These are phyloP conservation scores for Carpatolechia fugitivella DNA, from an alignment of 2,888 invertebrate species.

Conservation along the genomic window DNA sequence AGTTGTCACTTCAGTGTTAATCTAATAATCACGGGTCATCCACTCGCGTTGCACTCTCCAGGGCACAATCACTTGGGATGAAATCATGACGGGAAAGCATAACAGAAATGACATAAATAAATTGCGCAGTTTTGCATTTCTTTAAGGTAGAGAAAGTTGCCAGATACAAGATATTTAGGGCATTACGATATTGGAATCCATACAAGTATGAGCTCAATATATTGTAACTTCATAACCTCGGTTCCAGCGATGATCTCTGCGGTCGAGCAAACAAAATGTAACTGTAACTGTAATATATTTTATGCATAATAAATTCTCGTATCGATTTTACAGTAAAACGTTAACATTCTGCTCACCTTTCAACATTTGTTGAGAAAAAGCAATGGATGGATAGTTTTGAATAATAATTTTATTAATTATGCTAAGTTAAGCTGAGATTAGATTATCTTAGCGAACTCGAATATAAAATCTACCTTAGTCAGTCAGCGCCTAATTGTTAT, in stretches of 20 bases:
- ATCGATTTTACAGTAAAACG: slow-evolving; percentile 15
- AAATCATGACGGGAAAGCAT: too few species aligned
- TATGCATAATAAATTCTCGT: slow-evolving; percentile 21
- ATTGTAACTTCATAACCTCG: too few species aligned
- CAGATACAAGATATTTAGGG: background rate
- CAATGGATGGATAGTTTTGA: too few species aligned
- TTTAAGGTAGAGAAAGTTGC: background rate
- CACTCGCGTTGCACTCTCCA: background rate
- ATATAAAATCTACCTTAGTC: background rate
- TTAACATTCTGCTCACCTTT: background rate
- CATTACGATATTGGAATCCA: background rate
- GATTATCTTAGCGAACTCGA: too few species aligned
- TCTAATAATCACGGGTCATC: slow-evolving; percentile 36
- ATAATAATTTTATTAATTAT: too few species aligned
- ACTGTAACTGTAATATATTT: slow-evolving; percentile 29
- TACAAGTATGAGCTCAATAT: too few species aligned
- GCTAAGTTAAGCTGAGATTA: too few species aligned
- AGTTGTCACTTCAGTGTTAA: slow-evolving; percentile 44
- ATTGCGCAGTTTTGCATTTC: background rate
- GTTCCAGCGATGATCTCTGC: background rate
- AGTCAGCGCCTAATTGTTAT: background rate
- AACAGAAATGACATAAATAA: background rate
- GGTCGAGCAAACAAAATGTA: slow-evolving; percentile 14
- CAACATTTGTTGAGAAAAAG: too few species aligned
- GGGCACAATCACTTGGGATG: too few species aligned